Evolutionary conservation across 2,888 invertebrate species (phyloP).

Genomic region (Cephus spinipes): DNA sequence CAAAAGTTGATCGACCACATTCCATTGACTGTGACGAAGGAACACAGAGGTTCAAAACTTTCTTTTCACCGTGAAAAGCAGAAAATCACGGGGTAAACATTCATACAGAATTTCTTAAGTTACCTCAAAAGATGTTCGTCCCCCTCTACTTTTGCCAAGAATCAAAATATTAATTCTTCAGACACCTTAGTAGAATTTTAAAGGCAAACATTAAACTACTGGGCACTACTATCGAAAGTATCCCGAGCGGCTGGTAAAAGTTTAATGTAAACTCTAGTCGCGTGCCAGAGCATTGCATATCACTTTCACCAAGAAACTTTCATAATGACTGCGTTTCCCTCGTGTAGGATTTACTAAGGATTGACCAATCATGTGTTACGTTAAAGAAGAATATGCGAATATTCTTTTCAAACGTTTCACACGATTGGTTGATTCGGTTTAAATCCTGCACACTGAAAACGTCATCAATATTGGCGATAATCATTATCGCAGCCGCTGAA

Average conservation of each 20-base stretch:
- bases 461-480: neutral
- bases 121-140: neutral
- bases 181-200: neutral
- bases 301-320: neutral
- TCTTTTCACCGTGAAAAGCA: neutral
- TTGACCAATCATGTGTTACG: too few species aligned
- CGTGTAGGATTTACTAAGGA: too few species aligned
- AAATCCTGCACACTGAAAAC: too few species aligned
- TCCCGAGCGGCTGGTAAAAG: neutral
- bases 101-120: neutral
- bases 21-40: neutral
- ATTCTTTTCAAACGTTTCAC: too few species aligned
- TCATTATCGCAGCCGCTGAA: neutral
- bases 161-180: neutral
- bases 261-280: neutral
- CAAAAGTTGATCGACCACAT: neutral
- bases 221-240: neutral
- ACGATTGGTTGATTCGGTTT: too few species aligned
- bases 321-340: neutral
- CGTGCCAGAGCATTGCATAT: neutral
- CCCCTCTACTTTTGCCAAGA: slow-evolving; percentile 15
- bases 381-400: too few species aligned
- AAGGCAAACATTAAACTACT: neutral
- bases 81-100: neutral
- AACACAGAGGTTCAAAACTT: neutral